A percentile compares a stretch with the other conserved stretches of the same genome.
Evolutionary conservation across 2,797 vertebrate genomes (phyloP).

Genomic region (Iguana delicatissima): DNA sequence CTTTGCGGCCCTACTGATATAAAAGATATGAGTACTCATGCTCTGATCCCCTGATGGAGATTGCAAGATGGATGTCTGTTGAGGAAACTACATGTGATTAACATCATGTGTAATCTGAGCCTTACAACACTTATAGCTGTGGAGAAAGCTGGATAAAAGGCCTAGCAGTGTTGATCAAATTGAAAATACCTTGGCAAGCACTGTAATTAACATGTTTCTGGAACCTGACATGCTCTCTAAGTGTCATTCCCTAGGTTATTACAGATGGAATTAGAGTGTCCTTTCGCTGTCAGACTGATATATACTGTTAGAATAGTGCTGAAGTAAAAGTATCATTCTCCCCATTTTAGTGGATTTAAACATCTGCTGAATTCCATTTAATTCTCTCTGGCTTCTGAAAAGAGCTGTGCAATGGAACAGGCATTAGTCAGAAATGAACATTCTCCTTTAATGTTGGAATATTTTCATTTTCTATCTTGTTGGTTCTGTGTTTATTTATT

Average conservation of each 20-base stretch:
- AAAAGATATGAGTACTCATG: neutral
- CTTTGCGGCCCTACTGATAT: neutral
- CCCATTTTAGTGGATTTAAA: conserved; percentile 73
- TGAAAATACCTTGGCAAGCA: conserved; percentile 73
- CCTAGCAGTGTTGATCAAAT: conserved; percentile 69
- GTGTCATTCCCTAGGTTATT: conserved; percentile 78
- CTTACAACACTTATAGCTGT: conserved; percentile 37
- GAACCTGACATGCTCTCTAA: conserved; percentile 76
- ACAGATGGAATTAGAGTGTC: conserved; percentile 76
- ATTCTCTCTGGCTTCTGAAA: conserved; percentile 68
- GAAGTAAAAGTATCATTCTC: conserved; percentile 65
- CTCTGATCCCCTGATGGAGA: neutral
- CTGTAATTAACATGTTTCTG: conserved; percentile 80
- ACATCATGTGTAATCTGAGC: neutral
- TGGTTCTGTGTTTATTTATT: neutral
- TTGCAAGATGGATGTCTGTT: neutral
- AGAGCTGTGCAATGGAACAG: conserved; percentile 59
- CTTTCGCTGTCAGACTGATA: conserved; percentile 78
- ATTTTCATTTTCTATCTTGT: conserved; percentile 38
- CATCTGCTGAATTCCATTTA: conserved; percentile 63
- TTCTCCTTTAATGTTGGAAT: conserved; percentile 47
- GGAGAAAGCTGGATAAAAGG: conserved; percentile 63
- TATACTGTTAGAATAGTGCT: conserved; percentile 59
- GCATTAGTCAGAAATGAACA: conserved; percentile 50
- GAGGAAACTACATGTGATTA: neutral